Percentiles rank a stretch among this genome's conserved stretches.
These are phyloP conservation scores for Sarcophaga bullata DNA, from an alignment of 1,140 invertebrate genomes.

Conservation along the genomic window DNA sequence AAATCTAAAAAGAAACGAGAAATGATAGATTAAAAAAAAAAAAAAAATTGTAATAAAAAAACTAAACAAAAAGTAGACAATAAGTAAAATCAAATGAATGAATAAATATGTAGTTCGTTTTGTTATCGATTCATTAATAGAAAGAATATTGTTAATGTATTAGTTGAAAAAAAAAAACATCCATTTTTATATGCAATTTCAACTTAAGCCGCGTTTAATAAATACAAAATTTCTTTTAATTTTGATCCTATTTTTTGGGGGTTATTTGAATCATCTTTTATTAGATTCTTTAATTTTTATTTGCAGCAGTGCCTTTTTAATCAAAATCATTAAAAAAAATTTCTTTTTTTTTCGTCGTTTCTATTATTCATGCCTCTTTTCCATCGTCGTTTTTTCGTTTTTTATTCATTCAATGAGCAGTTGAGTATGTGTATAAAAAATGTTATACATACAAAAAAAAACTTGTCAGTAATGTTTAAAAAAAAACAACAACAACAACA, in stretches of 20 bases:
- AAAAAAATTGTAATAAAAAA: no score
- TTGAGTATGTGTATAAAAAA: slow-evolving; percentile 43
- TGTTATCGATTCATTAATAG: no score
- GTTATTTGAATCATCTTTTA: no score
- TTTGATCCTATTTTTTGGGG: not conserved
- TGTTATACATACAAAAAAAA: slow-evolving; percentile 46
- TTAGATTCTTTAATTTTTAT: slow-evolving; percentile 7
- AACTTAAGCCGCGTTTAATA: not conserved
- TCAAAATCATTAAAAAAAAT: slow-evolving; percentile 31
- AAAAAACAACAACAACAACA: slow-evolving; percentile 11
- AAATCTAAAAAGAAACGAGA: no score
- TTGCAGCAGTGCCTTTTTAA: slow-evolving; percentile 3
- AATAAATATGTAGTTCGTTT: no score
- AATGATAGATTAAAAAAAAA: no score
- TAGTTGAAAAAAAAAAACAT: not conserved
- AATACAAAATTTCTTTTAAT: not conserved
- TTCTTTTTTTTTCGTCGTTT: slow-evolving; percentile 16
- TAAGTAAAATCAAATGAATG: no score
- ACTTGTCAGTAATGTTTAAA: slow-evolving; percentile 25
- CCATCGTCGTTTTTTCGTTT: no score
- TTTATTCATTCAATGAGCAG: not conserved
- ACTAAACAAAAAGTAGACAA: no score
- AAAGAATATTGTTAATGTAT: no score
- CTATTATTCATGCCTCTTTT: slow-evolving; percentile 3
- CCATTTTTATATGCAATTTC: not conserved